Evolutionary conservation across 30 jellyfish, hydroid and myxozoan genomes (phyloP).

Genomic region (Cassiopea andromeda): DNA sequence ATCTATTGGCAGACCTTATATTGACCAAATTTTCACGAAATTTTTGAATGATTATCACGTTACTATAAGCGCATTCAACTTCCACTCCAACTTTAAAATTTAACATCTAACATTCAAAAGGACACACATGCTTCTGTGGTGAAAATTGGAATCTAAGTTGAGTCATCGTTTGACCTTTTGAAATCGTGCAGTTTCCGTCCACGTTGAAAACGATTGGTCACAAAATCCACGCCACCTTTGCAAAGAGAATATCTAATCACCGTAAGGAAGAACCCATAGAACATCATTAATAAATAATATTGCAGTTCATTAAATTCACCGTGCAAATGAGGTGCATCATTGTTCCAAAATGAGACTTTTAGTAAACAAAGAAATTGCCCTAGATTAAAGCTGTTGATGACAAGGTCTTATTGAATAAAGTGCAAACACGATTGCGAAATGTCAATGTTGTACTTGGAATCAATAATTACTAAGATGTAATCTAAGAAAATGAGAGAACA

Average conservation of each 20-base stretch:
- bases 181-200: neutral
- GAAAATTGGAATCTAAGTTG: no score
- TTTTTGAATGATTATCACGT: no score
- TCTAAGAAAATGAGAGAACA: no score
- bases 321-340: neutral
- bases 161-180: neutral
- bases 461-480: no score
- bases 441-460: no score
- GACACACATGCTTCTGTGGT: no score
- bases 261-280: neutral
- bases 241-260: neutral
- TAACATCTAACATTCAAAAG: no score
- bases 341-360: neutral
- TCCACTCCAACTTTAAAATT: no score
- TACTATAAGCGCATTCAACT: no score
- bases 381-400: neutral
- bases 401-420: neutral
- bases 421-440: no score
- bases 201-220: neutral
- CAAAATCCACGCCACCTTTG: neutral
- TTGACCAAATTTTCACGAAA: no score
- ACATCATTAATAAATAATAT: neutral
- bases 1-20: no score
- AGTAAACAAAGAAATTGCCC: neutral
- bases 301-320: neutral